Percentiles rank a stretch among this genome's conserved stretches.
phyloP scores from a whole-genome alignment of 2,797 vertebrate genomes.

The Lithobates sylvaticus region DNA sequence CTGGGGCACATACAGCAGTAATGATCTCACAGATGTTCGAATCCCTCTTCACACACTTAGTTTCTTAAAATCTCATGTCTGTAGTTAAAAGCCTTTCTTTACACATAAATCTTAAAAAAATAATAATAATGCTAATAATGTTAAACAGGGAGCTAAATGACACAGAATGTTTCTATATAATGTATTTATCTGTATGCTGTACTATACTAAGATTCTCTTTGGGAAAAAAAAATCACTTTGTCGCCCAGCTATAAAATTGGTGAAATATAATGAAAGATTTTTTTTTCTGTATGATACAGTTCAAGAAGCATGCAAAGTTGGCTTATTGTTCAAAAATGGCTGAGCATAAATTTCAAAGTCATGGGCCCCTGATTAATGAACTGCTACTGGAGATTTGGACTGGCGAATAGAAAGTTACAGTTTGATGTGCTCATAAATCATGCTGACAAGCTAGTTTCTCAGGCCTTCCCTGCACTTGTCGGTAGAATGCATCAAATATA shows the following conservation, averaged over 20 bases:
- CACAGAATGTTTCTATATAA: neutral
- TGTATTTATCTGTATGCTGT: neutral
- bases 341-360: constrained; percentile 82
- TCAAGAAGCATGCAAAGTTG: constrained; percentile 80
- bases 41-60: too few species aligned
- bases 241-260: constrained; percentile 61
- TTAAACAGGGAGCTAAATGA: neutral
- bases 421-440: constrained; percentile 94
- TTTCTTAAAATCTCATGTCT: neutral
- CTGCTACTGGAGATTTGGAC: constrained; percentile 83
- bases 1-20: too few species aligned
- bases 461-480: constrained; percentile 79
- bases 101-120: neutral
- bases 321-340: constrained; percentile 72
- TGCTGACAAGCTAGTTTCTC: constrained; percentile 88
- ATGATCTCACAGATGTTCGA: too few species aligned
- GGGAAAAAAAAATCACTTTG: constrained; percentile 13
- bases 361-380: constrained; percentile 88
- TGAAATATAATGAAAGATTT: constrained; percentile 62
- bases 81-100: neutral
- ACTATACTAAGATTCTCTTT: neutral
- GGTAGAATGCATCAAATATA: constrained; percentile 84
- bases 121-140: too few species aligned
- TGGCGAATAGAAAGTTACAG: constrained; percentile 86
- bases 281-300: constrained; percentile 72